Conservation (phyloP, 2,797 vertebrate species). For the Erethizon dorsatum region DNA sequence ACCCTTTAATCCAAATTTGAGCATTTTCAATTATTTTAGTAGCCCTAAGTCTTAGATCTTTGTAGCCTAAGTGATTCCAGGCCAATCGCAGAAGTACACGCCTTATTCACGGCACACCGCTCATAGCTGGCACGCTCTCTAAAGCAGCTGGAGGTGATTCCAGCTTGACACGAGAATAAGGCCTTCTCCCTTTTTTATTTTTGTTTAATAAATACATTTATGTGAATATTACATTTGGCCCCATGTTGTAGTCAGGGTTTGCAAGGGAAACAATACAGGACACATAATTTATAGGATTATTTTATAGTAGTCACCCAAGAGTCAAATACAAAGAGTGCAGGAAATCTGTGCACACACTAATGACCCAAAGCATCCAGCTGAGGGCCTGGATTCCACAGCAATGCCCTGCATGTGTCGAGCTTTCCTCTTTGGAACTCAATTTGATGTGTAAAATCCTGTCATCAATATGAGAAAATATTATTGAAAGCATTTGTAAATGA, state of each 20-base stretch:
- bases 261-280: no score
- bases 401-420: no score
- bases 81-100: not conserved
- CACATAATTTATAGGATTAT: no score
- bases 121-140: not conserved
- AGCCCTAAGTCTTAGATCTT: not conserved
- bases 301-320: no score
- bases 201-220: not conserved
- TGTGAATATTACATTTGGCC: not conserved
- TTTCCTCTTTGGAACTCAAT: not conserved
- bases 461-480: conserved; percentile 7
- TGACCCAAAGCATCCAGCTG: no score
- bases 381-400: no score
- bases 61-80: not conserved
- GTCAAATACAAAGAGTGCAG: no score
- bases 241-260: no score
- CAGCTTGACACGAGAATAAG: not conserved
- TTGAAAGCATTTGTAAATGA: not conserved
- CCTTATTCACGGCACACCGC: rapidly evolving
- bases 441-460: not conserved
- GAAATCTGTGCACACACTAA: no score
- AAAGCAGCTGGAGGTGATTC: not conserved
- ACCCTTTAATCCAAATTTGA: not conserved
- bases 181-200: not conserved
- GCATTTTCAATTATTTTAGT: not conserved